Percentiles rank a stretch among this genome's conserved stretches.
Conservation (phyloP, 2,888 invertebrate species). For the Diaphora mendica region DNA sequence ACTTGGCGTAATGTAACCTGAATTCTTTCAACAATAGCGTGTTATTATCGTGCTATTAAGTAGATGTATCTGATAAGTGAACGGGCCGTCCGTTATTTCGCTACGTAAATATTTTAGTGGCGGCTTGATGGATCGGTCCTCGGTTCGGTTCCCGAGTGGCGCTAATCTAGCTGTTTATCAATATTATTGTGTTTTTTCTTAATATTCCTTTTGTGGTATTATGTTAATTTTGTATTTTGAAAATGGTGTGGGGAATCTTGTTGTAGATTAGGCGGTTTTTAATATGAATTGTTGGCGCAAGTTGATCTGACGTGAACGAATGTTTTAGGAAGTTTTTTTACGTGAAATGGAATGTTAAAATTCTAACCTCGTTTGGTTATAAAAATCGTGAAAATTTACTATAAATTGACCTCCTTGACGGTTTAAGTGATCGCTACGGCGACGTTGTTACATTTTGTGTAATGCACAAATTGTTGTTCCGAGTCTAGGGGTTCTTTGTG, state of each 20-base stretch:
- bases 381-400: too few species aligned
- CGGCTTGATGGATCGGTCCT: slow-evolving; percentile 74
- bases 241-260: slow-evolving; percentile 15
- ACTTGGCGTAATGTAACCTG: slow-evolving; percentile 24
- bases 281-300: slow-evolving; percentile 8
- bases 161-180: slow-evolving; percentile 75
- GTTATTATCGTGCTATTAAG: slow-evolving; percentile 55
- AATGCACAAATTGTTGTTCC: too few species aligned
- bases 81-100: slow-evolving; percentile 61
- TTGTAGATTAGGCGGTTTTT: slow-evolving; percentile 2
- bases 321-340: neutral
- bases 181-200: slow-evolving; percentile 61
- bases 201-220: slow-evolving; percentile 27
- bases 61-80: slow-evolving; percentile 59
- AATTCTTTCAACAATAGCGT: slow-evolving; percentile 57
- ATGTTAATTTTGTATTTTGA: slow-evolving; percentile 20
- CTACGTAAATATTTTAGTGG: slow-evolving; percentile 74
- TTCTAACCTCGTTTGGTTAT: neutral
- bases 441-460: too few species aligned
- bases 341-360: neutral
- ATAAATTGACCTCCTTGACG: too few species aligned
- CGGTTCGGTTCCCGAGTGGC: slow-evolving; percentile 49
- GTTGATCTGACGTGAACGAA: slow-evolving; percentile 6
- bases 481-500: too few species aligned
- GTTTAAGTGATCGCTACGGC: too few species aligned